phyloP scores from a whole-genome alignment of 2,113 vertebrate species.

The Chlorodrepanis virens region DNA sequence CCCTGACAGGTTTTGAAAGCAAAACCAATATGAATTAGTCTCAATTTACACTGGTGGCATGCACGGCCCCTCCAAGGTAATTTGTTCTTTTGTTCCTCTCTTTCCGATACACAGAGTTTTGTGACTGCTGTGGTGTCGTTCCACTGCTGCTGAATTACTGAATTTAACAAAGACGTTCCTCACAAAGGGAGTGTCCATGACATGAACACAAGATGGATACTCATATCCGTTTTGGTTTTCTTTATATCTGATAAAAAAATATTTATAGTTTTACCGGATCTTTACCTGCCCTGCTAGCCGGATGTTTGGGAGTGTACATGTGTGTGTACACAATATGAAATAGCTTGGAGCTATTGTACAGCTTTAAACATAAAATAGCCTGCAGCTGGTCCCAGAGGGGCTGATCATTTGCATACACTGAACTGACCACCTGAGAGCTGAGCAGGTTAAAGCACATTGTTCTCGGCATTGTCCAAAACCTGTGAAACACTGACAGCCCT shows the following conservation, averaged over 20 bases:
- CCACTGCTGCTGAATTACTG: neutral
- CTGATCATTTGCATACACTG: neutral
- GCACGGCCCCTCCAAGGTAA: neutral
- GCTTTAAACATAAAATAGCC: too few species aligned
- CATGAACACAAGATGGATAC: neutral
- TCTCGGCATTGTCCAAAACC: neutral
- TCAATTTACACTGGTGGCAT: neutral
- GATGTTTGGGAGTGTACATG: neutral
- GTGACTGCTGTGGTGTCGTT: neutral
- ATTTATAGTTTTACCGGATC: neutral
- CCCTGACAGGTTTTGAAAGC: neutral
- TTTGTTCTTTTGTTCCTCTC: neutral
- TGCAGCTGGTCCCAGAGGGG: neutral
- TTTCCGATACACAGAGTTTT: neutral
- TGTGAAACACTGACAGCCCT: neutral
- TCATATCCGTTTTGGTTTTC: neutral
- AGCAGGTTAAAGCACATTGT: neutral
- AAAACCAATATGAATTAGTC: neutral
- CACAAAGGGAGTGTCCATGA: neutral
- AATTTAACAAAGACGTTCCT: neutral
- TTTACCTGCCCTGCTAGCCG: neutral
- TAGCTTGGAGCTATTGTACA: neutral
- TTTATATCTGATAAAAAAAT: neutral
- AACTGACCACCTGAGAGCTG: neutral
- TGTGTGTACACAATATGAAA: neutral